Percentiles rank a stretch among this genome's conserved stretches.
Evolutionary conservation across 2,113 vertebrate species (phyloP).

Genomic region (Psettodes erumei): DNA sequence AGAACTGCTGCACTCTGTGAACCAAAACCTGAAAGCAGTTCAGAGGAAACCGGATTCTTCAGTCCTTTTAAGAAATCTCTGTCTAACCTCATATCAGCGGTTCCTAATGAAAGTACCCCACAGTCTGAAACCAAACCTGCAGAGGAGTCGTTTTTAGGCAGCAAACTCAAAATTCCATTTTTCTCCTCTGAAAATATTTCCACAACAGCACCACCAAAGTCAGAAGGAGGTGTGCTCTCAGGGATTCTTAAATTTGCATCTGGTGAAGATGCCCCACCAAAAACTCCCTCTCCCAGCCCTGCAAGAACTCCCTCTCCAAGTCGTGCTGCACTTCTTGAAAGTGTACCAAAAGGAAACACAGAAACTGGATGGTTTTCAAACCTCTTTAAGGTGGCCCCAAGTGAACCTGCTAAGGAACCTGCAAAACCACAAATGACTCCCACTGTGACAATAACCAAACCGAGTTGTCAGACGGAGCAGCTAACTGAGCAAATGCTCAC

Average conservation of each 20-base stretch:
- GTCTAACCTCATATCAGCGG: slow-evolving; percentile 86
- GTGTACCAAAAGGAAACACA: slow-evolving; percentile 77
- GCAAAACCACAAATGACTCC: slow-evolving; percentile 49
- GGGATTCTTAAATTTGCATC: slow-evolving; percentile 81
- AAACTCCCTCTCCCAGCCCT: slow-evolving; percentile 38
- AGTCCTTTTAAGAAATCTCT: slow-evolving; percentile 92
- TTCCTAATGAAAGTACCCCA: slow-evolving; percentile 71
- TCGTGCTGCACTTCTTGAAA: slow-evolving; percentile 75
- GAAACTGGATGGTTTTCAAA: slow-evolving; percentile 86
- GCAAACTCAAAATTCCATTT: slow-evolving; percentile 88
- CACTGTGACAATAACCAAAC: slow-evolving; percentile 56
- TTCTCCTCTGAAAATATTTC: slow-evolving; percentile 80
- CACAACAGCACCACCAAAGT: slow-evolving; percentile 60
- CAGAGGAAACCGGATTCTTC: slow-evolving; percentile 85
- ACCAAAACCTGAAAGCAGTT: slow-evolving; percentile 64
- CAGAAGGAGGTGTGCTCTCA: slow-evolving; percentile 78
- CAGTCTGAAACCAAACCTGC: slow-evolving; percentile 62
- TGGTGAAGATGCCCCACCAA: slow-evolving; percentile 69
- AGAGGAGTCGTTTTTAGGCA: slow-evolving; percentile 81
- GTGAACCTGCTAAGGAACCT: slow-evolving; percentile 68
- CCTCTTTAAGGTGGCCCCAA: slow-evolving; percentile 80
- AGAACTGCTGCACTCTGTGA: slow-evolving; percentile 51
- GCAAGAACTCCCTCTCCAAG: slow-evolving; percentile 64
- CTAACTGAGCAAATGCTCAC: slow-evolving; percentile 36
- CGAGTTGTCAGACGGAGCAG: slow-evolving; percentile 51